These are phyloP conservation scores for Hyposoter dolosus DNA, from an alignment of 2,888 invertebrate genomes.

Conservation along the genomic window DNA sequence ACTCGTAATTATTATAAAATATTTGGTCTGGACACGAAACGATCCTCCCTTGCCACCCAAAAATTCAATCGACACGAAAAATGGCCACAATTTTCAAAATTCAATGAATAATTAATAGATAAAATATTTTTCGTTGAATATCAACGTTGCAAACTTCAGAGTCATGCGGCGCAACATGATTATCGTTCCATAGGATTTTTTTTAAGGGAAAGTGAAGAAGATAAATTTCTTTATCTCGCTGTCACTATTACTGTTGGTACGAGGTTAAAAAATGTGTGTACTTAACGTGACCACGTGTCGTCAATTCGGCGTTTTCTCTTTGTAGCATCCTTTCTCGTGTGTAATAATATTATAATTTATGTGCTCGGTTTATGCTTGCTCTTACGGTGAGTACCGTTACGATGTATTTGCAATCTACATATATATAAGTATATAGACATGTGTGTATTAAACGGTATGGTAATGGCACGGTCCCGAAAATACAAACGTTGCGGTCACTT, in stretches of 20 bases:
- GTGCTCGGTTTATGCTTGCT: conserved; percentile 51
- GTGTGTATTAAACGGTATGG: not conserved
- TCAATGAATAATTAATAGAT: too few species aligned
- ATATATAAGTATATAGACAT: not conserved
- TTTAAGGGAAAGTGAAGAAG: conserved; percentile 24
- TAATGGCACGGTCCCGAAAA: conserved; percentile 34
- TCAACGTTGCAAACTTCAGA: too few species aligned
- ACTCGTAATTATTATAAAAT: too few species aligned
- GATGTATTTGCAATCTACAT: conserved; percentile 24
- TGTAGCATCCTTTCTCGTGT: conserved; percentile 48
- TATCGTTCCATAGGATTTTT: not conserved
- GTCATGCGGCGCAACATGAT: too few species aligned
- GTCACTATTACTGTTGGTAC: conserved; percentile 1
- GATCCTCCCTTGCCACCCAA: too few species aligned
- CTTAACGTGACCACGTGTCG: conserved; percentile 45
- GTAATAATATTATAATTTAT: conserved; percentile 57
- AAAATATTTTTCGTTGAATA: too few species aligned
- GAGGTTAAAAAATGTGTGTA: conserved; percentile 25
- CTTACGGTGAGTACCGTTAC: conserved; percentile 60
- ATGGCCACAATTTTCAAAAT: too few species aligned
- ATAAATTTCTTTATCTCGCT: conserved; percentile 1
- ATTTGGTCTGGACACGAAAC: too few species aligned
- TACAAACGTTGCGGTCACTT: conserved; percentile 22
- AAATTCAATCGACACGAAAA: too few species aligned
- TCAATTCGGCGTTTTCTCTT: conserved; percentile 44